Base-by-base conservation (phyloP, 2,888 invertebrate species). In the Neoitamus cyanurus region DNA sequence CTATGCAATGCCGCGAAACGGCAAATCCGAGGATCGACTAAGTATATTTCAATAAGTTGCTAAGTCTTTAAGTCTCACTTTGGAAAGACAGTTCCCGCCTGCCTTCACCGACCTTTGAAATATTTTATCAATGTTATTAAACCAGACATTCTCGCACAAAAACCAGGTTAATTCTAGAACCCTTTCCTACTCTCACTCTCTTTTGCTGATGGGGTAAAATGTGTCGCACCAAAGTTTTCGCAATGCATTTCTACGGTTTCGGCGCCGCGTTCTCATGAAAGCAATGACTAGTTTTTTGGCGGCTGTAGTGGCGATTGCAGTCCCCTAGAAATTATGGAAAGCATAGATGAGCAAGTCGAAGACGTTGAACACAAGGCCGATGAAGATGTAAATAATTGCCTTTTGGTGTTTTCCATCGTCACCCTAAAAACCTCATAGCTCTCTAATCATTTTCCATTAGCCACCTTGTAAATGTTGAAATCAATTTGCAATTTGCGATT, bases 351-450 rank as follows among this genome's bases (percentile, higher is more conserved):
- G 15, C 37, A 42, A 7, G 37, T 28, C 28, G 77, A 77, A 36
- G 77, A 77, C 42, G 46, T 28, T 42, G 7, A 77, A 20, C 13
- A 6, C 77, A 77, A 30, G 13, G 37, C 13, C 15, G 77, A 77
- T 28, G 42, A 77, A 36, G 31, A 80, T 34, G 80, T 80, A 80
- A 68, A 80, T 80, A 34, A 80, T 78, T 34, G n/a, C n/a, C 5
- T 48, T 78, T 78, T 48, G 46, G 42, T 34, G 46, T 20, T 28
- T 78, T 30, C n/a, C 9, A 28, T 25, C 48, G 1, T 58, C 58
- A 58, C 9, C 36, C n/a, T 36, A 3, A 36, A 73, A 73, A 36
- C 36, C 34, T 73, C 73, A 73, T 31, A 36, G 11, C 11, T 73
- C 13, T 58, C 25, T 9, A 15, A 42, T 42, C 25, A 58, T 20